Evolutionary conservation across 2,797 vertebrate genomes (phyloP).

Genomic region (Pangasius sanitwongsei): DNA sequence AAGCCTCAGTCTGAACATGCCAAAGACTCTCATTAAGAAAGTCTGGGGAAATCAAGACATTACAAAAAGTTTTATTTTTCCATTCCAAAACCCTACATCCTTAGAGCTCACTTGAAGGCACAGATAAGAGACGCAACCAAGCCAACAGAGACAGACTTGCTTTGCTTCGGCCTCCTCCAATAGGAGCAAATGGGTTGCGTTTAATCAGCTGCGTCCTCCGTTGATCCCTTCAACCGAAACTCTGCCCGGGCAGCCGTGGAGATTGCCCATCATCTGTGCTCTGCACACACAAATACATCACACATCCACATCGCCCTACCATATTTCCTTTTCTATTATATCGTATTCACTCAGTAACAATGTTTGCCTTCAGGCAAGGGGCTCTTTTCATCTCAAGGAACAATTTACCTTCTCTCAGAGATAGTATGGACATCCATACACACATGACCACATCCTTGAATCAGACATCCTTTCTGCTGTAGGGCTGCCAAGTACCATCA

Average conservation of each 20-base stretch:
- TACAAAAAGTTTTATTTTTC: constrained; percentile 2
- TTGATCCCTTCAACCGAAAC: not conserved
- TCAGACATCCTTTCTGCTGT: not conserved
- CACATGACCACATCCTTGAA: not conserved
- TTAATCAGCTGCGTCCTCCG: constrained; percentile 12
- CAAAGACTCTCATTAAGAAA: not conserved
- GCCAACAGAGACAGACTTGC: not conserved
- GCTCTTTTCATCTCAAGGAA: constrained; percentile 16
- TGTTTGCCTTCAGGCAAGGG: constrained; percentile 5
- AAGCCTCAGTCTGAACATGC: not conserved
- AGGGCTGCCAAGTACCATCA: not conserved
- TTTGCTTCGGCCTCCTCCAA: constrained; percentile 8
- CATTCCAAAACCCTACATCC: constrained; percentile 16
- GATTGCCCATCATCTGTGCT: constrained; percentile 4
- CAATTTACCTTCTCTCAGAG: not conserved
- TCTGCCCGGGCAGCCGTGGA: not conserved
- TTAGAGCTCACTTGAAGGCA: not conserved
- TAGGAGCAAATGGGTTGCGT: constrained; percentile 15
- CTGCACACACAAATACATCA: not conserved
- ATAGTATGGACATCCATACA: not conserved
- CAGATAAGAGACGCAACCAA: constrained; percentile 4
- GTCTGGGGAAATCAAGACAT: constrained; percentile 2
- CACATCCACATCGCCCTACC: not conserved
- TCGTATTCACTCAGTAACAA: not conserved
- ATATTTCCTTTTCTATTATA: not conserved